Percentiles rank a stretch among this genome's conserved stretches.
Conservation (phyloP, 2,113 vertebrate species). For the Chaetops frenatus region DNA sequence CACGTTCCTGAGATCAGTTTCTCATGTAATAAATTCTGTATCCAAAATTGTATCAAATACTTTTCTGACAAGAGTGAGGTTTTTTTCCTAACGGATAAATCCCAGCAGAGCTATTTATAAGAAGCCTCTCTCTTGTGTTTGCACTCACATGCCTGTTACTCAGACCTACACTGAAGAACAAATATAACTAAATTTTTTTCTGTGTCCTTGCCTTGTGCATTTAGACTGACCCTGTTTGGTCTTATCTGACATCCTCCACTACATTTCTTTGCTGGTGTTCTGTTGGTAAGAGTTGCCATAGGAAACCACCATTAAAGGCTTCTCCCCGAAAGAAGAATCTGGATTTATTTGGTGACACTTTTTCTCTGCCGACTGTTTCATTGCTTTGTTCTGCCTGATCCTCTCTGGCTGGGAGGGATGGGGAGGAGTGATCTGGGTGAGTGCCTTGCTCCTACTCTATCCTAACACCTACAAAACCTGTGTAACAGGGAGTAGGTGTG, state of each 20-base stretch:
- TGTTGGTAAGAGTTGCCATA: background rate
- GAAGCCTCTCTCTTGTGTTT: constrained; percentile 6
- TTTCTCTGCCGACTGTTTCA: background rate
- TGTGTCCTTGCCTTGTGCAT: background rate
- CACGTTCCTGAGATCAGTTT: constrained; percentile 52
- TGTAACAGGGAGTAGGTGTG: background rate
- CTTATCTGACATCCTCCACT: background rate
- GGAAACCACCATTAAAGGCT: background rate
- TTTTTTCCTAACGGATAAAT: constrained; percentile 3
- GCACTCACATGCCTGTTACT: background rate
- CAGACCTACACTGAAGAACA: constrained; percentile 39
- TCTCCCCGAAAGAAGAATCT: background rate
- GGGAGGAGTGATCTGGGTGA: background rate
- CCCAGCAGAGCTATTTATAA: constrained; percentile 49
- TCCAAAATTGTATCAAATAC: constrained; percentile 57
- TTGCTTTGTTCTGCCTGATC: background rate
- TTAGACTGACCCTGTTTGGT: background rate
- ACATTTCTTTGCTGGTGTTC: background rate
- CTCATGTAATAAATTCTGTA: constrained; percentile 62
- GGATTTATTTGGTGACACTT: background rate
- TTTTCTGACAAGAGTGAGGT: constrained; percentile 23
- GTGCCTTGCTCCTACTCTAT: fast-evolving
- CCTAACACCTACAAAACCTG: background rate
- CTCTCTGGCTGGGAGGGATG: background rate
- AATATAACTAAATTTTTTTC: background rate